Conservation (phyloP, 2,888 invertebrate species). For the Amphipyra berbera region DNA sequence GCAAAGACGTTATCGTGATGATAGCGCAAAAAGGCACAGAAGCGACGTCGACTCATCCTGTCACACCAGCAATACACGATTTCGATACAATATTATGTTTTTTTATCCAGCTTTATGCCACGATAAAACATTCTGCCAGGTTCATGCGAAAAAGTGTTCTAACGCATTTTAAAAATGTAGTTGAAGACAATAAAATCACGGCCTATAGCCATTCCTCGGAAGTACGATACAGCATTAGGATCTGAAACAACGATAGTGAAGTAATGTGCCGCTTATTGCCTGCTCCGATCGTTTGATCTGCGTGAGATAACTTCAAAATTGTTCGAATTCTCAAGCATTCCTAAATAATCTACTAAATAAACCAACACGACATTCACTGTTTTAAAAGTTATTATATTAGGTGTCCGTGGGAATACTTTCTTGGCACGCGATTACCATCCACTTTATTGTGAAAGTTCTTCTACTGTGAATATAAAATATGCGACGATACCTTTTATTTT, state of each 20-base stretch:
- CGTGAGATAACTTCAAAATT: constrained; percentile 40
- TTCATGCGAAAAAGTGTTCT: constrained; percentile 18
- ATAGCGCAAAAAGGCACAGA: constrained; percentile 71
- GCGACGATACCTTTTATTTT: constrained; percentile 47
- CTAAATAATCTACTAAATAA: constrained; percentile 39
- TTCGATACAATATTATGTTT: constrained; percentile 50
- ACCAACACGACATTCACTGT: constrained; percentile 45
- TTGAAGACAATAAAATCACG: constrained; percentile 33
- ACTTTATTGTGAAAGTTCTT: constrained; percentile 67
- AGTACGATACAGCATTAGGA: constrained; percentile 14
- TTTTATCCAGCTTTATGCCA: constrained; percentile 41
- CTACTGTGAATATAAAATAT: constrained; percentile 48
- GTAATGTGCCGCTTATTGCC: constrained; percentile 25
- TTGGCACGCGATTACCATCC: constrained; percentile 68
- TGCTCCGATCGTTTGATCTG: constrained; percentile 28
- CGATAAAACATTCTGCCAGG: constrained; percentile 31
- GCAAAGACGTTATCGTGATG: constrained; percentile 78
- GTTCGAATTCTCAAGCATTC: constrained; percentile 38
- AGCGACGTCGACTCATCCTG: constrained; percentile 59
- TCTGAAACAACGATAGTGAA: constrained; percentile 17
- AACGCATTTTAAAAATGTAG: constrained; percentile 11
- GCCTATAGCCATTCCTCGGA: constrained; percentile 2
- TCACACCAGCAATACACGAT: constrained; percentile 43
- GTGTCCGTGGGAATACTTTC: constrained; percentile 65
- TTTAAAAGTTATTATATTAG: constrained; percentile 50